phyloP scores from a whole-genome alignment of 2,888 invertebrate species.

The Lasioglossum leucozonium region DNA sequence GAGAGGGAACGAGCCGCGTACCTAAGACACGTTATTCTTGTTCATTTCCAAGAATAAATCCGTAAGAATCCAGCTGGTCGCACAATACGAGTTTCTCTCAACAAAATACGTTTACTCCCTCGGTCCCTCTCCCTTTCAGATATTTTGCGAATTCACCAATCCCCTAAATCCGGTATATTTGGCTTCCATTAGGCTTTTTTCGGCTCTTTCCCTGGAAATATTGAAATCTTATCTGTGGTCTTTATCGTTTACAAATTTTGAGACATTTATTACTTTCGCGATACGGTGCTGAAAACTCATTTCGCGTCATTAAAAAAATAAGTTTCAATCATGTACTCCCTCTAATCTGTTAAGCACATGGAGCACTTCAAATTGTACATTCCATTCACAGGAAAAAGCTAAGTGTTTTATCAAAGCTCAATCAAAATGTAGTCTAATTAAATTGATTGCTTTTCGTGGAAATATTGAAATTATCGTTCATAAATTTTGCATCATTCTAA shows the following conservation, averaged over 20 bases:
- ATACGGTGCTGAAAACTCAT: not conserved
- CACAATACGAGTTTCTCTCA: conserved; percentile 64
- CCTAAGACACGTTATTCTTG: conserved; percentile 71
- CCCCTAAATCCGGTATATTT: conserved; percentile 17
- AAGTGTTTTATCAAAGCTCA: not conserved
- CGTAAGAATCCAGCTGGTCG: conserved; percentile 69
- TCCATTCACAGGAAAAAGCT: not conserved
- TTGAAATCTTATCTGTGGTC: conserved; percentile 21
- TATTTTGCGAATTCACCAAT: conserved; percentile 28
- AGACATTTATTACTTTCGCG: not conserved
- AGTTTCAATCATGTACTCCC: not conserved
- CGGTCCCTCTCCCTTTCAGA: conserved; percentile 10
- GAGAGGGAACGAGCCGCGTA: conserved; percentile 47
- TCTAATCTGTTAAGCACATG: not conserved
- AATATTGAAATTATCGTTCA: not conserved
- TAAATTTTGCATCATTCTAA: not conserved
- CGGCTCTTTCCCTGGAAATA: conserved; percentile 5
- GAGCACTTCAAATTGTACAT: not conserved
- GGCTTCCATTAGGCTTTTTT: conserved; percentile 8
- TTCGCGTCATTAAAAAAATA: not conserved
- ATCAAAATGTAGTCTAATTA: not conserved
- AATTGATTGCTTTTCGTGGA: not conserved
- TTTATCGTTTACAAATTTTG: conserved; percentile 19
- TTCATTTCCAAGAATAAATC: conserved; percentile 75
- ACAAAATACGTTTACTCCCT: conserved; percentile 50